phyloP scores from a whole-genome alignment of 2,797 vertebrate species.

The Pseudochirops cupreus region DNA sequence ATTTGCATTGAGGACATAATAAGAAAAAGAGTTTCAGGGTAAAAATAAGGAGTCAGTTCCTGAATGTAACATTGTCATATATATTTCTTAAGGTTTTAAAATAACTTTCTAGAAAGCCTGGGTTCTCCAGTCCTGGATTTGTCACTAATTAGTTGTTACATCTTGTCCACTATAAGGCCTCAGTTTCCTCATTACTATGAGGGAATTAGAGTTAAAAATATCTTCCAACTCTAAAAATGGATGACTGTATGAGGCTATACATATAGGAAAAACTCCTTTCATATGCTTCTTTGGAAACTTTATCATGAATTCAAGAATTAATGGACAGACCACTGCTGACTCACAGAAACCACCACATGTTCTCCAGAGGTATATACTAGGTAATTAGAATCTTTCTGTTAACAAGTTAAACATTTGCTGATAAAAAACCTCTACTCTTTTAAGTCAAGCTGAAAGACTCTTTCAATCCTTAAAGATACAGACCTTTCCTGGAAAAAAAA shows the following conservation, averaged over 20 bases:
- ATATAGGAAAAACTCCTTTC: background rate
- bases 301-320: background rate
- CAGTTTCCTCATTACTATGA: background rate
- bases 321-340: background rate
- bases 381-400: background rate
- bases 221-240: background rate
- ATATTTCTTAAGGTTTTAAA: background rate
- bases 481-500: background rate
- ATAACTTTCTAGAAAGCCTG: background rate
- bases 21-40: constrained; percentile 30
- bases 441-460: background rate
- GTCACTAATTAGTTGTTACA: background rate
- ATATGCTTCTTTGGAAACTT: background rate
- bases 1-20: constrained; percentile 4
- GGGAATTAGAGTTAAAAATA: background rate
- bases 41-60: background rate
- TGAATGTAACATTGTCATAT: background rate
- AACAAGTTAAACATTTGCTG: background rate
- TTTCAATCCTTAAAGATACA: background rate
- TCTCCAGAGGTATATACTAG: background rate
- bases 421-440: background rate
- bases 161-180: background rate
- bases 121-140: background rate
- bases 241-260: background rate
- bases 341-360: background rate